Evolutionary conservation across 1,140 invertebrate genomes (phyloP).

Genomic region (Vanessa atalanta): DNA sequence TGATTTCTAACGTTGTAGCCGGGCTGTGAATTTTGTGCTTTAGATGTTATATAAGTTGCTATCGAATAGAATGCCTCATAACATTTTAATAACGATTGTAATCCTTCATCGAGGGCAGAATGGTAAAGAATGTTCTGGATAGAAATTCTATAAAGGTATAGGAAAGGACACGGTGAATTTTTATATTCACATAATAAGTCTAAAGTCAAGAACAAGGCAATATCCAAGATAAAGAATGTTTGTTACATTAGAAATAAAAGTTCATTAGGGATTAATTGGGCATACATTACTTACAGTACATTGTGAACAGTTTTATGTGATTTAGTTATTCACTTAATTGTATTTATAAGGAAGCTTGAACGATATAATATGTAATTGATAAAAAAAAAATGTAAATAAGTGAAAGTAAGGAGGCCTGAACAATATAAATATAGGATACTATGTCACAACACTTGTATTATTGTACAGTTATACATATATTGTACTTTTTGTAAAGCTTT

Average conservation of each 20-base stretch:
- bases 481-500: constrained; percentile 47
- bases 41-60: constrained; percentile 24
- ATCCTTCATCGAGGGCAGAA: constrained; percentile 12
- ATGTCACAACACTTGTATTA: constrained; percentile 59
- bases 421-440: constrained; percentile 65
- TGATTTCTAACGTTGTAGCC: constrained; percentile 8
- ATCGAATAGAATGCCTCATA: constrained; percentile 1
- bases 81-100: constrained; percentile 1
- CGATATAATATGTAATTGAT: constrained; percentile 38
- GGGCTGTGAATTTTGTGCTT: constrained; percentile 34
- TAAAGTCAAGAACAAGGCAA: background rate
- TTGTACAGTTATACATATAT: constrained; percentile 45
- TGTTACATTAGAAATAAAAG: constrained; percentile 8
- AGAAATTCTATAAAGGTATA: background rate
- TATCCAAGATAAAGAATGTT: constrained; percentile 8
- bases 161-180: background rate
- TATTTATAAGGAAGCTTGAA: constrained; percentile 54
- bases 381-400: constrained; percentile 70
- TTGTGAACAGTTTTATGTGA: constrained; percentile 41
- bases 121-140: background rate
- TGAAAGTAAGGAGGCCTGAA: constrained; percentile 71
- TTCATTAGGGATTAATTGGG: constrained; percentile 44
- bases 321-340: constrained; percentile 45
- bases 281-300: constrained; percentile 51
- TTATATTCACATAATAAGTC: background rate